These are phyloP conservation scores for Crioceris asparagi DNA, from an alignment of 2,888 invertebrate species.

Conservation along the genomic window DNA sequence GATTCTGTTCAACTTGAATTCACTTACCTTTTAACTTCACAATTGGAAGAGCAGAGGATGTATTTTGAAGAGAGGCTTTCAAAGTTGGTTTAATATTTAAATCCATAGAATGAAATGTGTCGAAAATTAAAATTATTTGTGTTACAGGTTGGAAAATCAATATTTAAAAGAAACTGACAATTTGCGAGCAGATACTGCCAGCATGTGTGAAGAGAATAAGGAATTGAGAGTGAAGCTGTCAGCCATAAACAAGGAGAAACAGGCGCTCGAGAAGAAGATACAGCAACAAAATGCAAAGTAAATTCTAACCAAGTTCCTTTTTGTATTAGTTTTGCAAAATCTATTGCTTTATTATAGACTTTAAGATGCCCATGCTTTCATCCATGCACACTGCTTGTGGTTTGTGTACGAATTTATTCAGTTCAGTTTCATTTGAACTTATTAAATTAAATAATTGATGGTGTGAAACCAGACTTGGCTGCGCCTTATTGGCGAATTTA, in stretches of 20 bases:
- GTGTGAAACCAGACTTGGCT: too few species aligned
- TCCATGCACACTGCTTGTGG: too few species aligned
- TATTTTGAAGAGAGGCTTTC: slow-evolving; percentile 79
- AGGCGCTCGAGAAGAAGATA: slow-evolving; percentile 58
- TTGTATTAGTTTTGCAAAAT: slow-evolving; percentile 1
- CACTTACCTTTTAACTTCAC: slow-evolving; percentile 89
- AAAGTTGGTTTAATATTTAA: slow-evolving; percentile 3
- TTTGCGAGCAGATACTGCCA: slow-evolving; percentile 41
- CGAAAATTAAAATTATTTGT: background rate
- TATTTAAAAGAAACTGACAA: slow-evolving; percentile 29
- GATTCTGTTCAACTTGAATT: slow-evolving; percentile 95
- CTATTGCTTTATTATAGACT: too few species aligned
- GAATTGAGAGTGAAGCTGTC: slow-evolving; percentile 40
- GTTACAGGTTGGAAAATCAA: slow-evolving; percentile 32
- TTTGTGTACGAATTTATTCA: too few species aligned
- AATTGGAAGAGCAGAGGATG: slow-evolving; percentile 85
- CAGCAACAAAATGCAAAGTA: slow-evolving; percentile 51
- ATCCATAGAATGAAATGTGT: too few species aligned
- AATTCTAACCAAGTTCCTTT: slow-evolving; percentile 14
- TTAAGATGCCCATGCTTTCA: too few species aligned
- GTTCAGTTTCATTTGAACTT: too few species aligned
- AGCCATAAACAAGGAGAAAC: slow-evolving; percentile 53
- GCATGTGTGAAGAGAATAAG: slow-evolving; percentile 41
- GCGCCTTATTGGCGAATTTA: too few species aligned
- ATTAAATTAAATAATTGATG: too few species aligned